A percentile compares a stretch with the other conserved stretches of the same genome.
Evolutionary conservation across 1,140 invertebrate genomes (phyloP).

Genomic region (Hyposmocoma kahamanoa): DNA sequence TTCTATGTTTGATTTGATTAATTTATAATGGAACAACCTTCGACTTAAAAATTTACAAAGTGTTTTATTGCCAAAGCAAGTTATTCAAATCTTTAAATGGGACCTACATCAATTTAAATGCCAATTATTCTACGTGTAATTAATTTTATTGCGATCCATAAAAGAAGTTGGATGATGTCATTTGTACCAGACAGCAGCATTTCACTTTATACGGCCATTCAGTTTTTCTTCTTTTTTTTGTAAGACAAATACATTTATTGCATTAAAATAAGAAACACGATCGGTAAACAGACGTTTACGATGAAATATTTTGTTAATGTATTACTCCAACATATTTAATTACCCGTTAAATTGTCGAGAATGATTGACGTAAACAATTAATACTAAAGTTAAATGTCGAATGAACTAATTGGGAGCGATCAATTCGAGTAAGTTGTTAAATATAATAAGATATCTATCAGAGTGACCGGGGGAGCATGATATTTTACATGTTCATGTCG

Average conservation of each 20-base stretch:
- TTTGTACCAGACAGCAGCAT: too few species aligned
- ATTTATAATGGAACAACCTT: background rate
- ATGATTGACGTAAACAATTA: background rate
- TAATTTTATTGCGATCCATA: conserved; percentile 1
- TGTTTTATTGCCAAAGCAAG: background rate
- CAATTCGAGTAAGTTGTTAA: conserved; percentile 20
- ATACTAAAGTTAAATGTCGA: background rate
- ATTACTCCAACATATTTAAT: too few species aligned
- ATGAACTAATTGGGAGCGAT: background rate
- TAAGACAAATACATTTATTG: too few species aligned
- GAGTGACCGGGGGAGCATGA: conserved; percentile 34
- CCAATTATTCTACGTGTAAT: conserved; percentile 1
- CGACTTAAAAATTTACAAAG: background rate
- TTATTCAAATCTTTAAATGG: background rate
- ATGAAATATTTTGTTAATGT: background rate
- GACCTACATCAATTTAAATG: background rate
- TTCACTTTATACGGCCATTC: too few species aligned
- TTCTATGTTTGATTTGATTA: background rate
- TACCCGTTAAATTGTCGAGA: background rate
- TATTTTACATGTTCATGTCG: conserved; percentile 45
- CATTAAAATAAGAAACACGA: too few species aligned
- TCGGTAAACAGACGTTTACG: background rate
- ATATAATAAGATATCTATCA: conserved; percentile 45
- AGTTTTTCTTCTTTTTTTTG: too few species aligned
- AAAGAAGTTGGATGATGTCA: background rate